Evolutionary conservation across 2,888 invertebrate species (phyloP).

Genomic region (Andricus curvator): DNA sequence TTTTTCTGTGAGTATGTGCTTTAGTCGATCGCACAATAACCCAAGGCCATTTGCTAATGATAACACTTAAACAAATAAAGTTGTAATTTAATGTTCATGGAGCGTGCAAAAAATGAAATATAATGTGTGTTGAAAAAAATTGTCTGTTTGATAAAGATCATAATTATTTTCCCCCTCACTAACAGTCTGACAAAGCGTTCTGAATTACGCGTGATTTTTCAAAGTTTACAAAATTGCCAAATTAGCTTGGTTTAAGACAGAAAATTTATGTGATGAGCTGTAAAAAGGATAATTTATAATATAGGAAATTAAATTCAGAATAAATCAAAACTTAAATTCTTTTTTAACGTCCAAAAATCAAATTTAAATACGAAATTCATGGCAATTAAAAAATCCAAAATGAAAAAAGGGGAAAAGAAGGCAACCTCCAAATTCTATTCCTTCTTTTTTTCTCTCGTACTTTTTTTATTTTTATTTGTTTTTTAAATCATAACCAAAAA

Average conservation of each 20-base stretch:
- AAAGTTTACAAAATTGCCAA: neutral
- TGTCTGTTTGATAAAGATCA: slow-evolving; percentile 3
- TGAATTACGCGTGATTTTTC: neutral
- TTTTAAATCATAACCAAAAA: no score
- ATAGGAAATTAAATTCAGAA: no score
- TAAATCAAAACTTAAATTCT: no score
- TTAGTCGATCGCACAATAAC: neutral
- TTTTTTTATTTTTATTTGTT: no score
- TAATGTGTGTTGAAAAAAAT: neutral
- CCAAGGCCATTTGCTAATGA: slow-evolving; percentile 22
- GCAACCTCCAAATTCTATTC: no score
- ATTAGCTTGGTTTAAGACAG: neutral
- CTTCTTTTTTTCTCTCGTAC: no score
- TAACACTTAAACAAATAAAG: slow-evolving; percentile 21
- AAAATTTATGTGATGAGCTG: neutral
- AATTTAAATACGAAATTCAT: no score
- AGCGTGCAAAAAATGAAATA: neutral
- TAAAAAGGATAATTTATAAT: neutral
- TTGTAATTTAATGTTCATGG: neutral
- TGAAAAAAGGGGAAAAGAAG: no score
- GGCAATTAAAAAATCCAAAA: no score
- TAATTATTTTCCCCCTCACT: neutral
- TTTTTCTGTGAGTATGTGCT: neutral
- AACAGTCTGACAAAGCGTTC: neutral
- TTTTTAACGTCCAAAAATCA: no score